A percentile compares a stretch with the other conserved stretches of the same genome.
Conservation (phyloP, 2,888 invertebrate species). For the Lycophotia porphyrea region DNA sequence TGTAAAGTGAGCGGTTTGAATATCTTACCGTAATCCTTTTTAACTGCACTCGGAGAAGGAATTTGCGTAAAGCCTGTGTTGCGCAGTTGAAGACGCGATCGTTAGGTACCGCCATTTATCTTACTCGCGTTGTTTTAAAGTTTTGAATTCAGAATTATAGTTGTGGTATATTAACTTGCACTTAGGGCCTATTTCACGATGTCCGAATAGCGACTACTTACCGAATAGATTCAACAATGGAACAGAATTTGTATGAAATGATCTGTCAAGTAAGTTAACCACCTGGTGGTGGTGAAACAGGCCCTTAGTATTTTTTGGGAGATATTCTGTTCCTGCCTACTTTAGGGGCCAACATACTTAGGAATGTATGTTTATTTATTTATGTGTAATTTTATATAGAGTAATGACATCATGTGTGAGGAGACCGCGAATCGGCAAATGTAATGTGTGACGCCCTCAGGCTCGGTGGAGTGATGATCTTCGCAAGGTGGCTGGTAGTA, state of each 20-base stretch:
- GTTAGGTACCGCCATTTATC: conserved; percentile 66
- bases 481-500: too few species aligned
- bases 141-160: conserved; percentile 54
- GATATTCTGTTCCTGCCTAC: background rate
- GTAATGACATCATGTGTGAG: too few species aligned
- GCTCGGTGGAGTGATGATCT: too few species aligned
- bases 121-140: conserved; percentile 53
- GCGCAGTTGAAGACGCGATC: conserved; percentile 54
- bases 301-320: background rate
- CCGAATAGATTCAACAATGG: too few species aligned
- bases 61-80: conserved; percentile 58
- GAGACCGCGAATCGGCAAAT: too few species aligned
- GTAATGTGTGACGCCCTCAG: too few species aligned
- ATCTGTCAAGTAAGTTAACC: too few species aligned
- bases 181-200: too few species aligned
- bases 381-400: background rate
- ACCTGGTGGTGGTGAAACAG: too few species aligned
- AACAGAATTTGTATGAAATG: too few species aligned
- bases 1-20: conserved; percentile 51
- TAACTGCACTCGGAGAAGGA: conserved; percentile 62
- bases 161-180: conserved; percentile 10
- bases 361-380: background rate
- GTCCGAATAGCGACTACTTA: too few species aligned
- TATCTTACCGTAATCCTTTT: conserved; percentile 67
- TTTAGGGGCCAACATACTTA: background rate